Evolutionary conservation across 2,113 vertebrate genomes (phyloP), one percentile per base, ranked within the genome.

Genomic region (Dryoscopus gambensis): DNA sequence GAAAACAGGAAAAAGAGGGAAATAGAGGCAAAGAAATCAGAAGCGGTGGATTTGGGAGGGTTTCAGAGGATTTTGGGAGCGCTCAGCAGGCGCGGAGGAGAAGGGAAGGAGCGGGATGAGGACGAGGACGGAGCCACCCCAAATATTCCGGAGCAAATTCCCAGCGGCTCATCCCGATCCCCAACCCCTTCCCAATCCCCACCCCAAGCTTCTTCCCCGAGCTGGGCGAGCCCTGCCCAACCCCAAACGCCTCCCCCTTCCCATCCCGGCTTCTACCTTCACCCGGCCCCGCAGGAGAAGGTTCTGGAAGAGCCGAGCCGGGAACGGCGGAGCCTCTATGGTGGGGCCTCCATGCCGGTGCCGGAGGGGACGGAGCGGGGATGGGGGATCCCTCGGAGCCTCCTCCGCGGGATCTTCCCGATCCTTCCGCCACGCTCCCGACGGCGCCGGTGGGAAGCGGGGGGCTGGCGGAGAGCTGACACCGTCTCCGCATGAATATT

Each of bases 71-170:
- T 39, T 50, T 56, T 10, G 50, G 56, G 0, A 6, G 49, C 25
- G 5, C 6, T 25, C 2, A 0, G 64, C 23, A 23, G 49, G 39
- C 2, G 18, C 2, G 2, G 60, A 13, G 20, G 23, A 20, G 35
- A 65, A 75, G 13, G 30, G 62, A 75, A 67, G 25, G 44, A 42
- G 10, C 35, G 3, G 42, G 24, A n/a, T 6, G 15, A 75, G 30
- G 60, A 30, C 1, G 42, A 47, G 8, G 35, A 79, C 0, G 9
- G 50, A 49, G 14, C 31, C 24, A 49, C 21, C 50, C 76, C 67
- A 24, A 40, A 79, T 1, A 0, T 12, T 10, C 56, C 0, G 4
- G n/a, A 63, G 24, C 40, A n/a, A 13, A 19, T 30, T 47, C 49
- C 65, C n/a, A 1, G 6, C 0, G 27, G 24, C n/a, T 78, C 47